Percentiles rank a stretch among this genome's conserved stretches.
Conservation (phyloP, 2,113 vertebrate species). For the Bettongia penicillata region DNA sequence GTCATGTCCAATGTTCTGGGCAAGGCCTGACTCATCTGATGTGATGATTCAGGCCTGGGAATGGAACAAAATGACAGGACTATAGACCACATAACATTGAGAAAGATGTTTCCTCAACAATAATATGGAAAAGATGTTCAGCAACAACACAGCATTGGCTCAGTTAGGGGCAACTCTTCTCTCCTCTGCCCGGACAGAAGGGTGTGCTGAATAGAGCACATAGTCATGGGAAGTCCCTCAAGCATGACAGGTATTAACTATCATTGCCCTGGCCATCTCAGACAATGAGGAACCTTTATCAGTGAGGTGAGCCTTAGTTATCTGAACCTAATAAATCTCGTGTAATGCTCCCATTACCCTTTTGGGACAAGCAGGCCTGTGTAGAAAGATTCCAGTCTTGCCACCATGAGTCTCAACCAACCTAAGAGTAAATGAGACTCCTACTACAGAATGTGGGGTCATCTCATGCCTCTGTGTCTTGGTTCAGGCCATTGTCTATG, state of each 20-base stretch:
- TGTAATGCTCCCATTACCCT: neutral
- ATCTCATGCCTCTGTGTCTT: neutral
- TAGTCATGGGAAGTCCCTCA: neutral
- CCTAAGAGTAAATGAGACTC: neutral
- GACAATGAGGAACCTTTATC: neutral
- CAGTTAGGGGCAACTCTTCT: neutral
- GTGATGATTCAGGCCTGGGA: neutral
- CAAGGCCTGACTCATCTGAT: neutral
- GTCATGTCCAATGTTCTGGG: neutral
- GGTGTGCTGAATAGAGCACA: neutral
- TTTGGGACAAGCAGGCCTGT: neutral
- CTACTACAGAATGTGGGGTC: neutral
- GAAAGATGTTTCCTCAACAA: neutral
- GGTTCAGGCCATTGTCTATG: neutral
- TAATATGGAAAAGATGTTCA: neutral
- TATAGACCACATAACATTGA: neutral
- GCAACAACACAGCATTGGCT: neutral
- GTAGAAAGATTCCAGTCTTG: neutral
- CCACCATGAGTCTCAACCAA: neutral
- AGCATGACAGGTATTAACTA: neutral
- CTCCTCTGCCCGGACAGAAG: neutral
- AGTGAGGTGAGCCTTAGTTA: neutral
- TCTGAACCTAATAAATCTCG: neutral
- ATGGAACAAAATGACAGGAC: neutral
- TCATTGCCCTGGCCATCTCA: neutral